Evolutionary conservation across 2,113 vertebrate species (phyloP).

Genomic region (Eublepharis macularius): DNA sequence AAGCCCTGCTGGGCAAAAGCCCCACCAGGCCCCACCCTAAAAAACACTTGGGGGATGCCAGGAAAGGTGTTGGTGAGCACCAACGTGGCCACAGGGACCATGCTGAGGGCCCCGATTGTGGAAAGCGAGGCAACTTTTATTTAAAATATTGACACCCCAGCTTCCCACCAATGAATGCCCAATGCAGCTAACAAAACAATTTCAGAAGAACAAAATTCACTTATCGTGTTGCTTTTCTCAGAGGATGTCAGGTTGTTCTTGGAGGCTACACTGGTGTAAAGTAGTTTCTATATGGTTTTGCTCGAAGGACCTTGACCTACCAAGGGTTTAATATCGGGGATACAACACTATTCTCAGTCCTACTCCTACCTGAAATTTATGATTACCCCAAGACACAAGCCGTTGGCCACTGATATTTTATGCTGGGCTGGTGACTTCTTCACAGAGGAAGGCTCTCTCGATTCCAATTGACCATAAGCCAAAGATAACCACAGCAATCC

Average conservation of each 20-base stretch:
- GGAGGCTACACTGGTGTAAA: no score
- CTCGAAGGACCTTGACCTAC: no score
- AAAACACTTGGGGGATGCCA: no score
- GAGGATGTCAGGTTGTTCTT: background rate
- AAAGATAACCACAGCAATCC: background rate
- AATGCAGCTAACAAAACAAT: background rate
- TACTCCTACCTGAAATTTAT: background rate
- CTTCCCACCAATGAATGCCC: background rate
- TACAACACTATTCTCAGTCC: background rate
- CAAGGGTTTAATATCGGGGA: background rate
- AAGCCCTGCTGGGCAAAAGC: no score
- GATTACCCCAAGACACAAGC: background rate
- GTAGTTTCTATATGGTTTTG: no score
- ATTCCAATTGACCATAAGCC: background rate
- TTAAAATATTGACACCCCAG: background rate
- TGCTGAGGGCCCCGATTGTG: background rate
- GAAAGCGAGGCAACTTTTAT: background rate
- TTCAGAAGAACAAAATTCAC: background rate
- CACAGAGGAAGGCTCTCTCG: background rate
- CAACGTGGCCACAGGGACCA: no score
- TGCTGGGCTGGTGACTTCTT: background rate
- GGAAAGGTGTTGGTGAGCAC: no score
- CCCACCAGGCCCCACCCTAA: no score
- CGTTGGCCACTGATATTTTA: no score
- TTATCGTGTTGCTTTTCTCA: no score